Conservation (phyloP, 2,113 vertebrate species). For the Heterotilapia buettikoferi region DNA sequence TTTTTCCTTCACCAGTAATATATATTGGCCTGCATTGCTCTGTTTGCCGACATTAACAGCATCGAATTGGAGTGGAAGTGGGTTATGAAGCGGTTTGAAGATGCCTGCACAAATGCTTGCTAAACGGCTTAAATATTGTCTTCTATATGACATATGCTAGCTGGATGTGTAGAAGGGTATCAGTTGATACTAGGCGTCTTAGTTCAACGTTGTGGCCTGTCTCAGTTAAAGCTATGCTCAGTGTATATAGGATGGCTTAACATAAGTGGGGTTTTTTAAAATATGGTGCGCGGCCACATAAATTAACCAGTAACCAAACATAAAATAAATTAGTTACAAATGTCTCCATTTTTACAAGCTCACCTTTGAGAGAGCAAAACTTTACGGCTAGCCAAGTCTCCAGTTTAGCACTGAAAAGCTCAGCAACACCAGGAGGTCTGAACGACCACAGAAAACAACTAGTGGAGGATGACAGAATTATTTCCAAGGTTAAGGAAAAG, state of each 20-base stretch:
- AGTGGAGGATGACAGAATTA: background rate
- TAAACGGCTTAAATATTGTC: background rate
- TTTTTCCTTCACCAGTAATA: background rate
- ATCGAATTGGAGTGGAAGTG: accelerated
- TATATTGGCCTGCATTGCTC: background rate
- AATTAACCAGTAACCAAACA: background rate
- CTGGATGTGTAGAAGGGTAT: background rate
- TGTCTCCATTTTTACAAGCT: background rate
- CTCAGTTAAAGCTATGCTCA: background rate
- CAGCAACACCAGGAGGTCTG: background rate
- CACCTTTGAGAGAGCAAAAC: background rate
- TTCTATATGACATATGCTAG: accelerated
- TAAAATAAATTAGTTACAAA: background rate
- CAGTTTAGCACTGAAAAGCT: background rate
- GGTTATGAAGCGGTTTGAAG: background rate
- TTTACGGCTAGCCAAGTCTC: background rate
- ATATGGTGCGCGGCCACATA: accelerated
- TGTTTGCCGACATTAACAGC: background rate
- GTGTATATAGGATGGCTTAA: background rate
- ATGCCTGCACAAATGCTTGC: background rate
- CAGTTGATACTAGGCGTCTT: background rate
- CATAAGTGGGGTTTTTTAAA: accelerated
- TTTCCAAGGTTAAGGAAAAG: background rate
- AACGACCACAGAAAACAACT: background rate
- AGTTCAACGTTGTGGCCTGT: background rate